Percentiles rank a stretch among this genome's conserved stretches.
Conservation (phyloP, 2,113 vertebrate species). For the Clarias macrocephalus region DNA sequence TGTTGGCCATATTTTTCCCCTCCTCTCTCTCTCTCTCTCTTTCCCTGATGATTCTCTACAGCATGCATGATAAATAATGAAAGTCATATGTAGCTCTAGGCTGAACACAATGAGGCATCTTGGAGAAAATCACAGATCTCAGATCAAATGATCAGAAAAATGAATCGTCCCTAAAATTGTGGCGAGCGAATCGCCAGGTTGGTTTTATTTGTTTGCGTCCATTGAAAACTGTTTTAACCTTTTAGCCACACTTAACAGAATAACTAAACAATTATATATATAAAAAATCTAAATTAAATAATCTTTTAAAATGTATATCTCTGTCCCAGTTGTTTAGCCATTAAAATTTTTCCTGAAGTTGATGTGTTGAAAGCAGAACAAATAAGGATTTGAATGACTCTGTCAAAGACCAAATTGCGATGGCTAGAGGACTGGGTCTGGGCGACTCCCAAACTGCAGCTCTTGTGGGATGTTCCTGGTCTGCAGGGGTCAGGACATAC, state of each 20-base stretch:
- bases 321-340: too few species aligned
- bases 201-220: not conserved
- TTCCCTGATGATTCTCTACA: slow-evolving; percentile 11
- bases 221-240: not conserved
- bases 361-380: too few species aligned
- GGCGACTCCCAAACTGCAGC: too few species aligned
- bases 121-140: slow-evolving; percentile 37
- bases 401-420: too few species aligned
- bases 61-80: slow-evolving; percentile 49
- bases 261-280: not conserved
- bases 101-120: slow-evolving; percentile 27
- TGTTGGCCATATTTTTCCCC: slow-evolving; percentile 15
- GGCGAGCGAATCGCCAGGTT: not conserved
- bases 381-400: too few species aligned
- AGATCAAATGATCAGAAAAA: slow-evolving; percentile 50
- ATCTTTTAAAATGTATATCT: too few species aligned
- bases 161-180: slow-evolving; percentile 11
- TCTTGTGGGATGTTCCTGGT: too few species aligned
- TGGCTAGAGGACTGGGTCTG: too few species aligned
- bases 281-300: not conserved
- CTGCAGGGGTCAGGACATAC: too few species aligned
- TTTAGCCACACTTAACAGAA: not conserved
- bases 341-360: too few species aligned
- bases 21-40: slow-evolving; percentile 22
- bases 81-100: slow-evolving; percentile 48